phyloP scores from a whole-genome alignment of 1,140 invertebrate genomes.

The Hestina assimilis region DNA sequence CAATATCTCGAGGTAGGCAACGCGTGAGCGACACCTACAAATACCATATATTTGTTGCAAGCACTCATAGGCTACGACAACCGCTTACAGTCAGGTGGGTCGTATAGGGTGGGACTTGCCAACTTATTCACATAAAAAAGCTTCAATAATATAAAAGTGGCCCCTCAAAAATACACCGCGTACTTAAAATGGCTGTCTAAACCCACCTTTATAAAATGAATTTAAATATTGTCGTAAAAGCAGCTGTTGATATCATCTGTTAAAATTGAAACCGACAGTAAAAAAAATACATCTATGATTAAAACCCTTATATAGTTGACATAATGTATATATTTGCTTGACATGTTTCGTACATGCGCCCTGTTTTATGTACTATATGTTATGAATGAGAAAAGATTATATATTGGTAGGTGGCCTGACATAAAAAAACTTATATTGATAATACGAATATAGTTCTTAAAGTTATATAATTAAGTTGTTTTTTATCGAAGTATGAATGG shows the following conservation, averaged over 20 bases:
- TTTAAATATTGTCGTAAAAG: conserved; percentile 23
- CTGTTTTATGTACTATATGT: neutral
- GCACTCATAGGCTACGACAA: no score
- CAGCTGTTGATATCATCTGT: conserved; percentile 22
- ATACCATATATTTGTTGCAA: neutral
- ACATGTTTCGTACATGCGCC: neutral
- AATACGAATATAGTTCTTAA: neutral
- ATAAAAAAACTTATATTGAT: neutral
- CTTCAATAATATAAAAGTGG: no score
- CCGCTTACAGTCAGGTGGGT: no score
- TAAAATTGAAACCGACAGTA: conserved; percentile 1
- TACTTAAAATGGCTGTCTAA: no score
- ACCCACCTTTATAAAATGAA: neutral
- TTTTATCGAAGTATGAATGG: neutral
- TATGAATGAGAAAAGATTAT: conserved; percentile 1
- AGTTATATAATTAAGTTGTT: neutral
- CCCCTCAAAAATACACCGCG: no score
- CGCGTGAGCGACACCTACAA: no score
- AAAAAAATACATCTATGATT: neutral
- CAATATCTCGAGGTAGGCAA: no score
- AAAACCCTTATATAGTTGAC: neutral
- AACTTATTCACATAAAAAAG: conserved; percentile 1
- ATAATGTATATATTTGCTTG: neutral
- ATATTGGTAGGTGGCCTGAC: conserved; percentile 4
- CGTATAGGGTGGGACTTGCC: neutral